These are phyloP conservation scores for Philhelius pedissequus DNA, from an alignment of 2,888 invertebrate species.

Conservation along the genomic window DNA sequence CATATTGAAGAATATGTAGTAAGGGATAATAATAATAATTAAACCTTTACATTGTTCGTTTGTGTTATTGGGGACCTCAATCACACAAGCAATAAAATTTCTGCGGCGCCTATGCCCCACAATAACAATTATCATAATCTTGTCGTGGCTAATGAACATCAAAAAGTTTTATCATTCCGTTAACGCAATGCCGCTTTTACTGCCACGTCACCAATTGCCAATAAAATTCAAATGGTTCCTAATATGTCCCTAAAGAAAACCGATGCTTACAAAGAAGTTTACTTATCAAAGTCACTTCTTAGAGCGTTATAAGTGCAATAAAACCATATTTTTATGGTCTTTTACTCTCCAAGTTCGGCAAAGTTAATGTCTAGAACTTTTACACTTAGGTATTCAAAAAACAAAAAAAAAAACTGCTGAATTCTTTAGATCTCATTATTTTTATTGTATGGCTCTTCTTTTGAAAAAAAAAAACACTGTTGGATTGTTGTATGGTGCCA, in stretches of 20 bases:
- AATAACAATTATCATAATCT: not conserved
- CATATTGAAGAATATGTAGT: not conserved
- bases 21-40: not conserved
- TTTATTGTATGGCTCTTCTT: too few relatives aligned
- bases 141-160: not conserved
- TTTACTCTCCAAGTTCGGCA: not conserved
- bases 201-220: not conserved
- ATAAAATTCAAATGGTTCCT: not conserved
- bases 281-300: not conserved
- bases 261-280: not conserved
- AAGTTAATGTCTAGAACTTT: not conserved
- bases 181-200: not conserved
- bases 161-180: not conserved
- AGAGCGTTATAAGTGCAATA: not conserved
- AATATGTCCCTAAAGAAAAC: not conserved
- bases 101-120: not conserved
- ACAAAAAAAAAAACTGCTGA: not conserved
- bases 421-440: too few relatives aligned
- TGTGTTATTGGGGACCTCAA: not conserved
- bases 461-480: too few relatives aligned
- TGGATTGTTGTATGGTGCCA: too few relatives aligned
- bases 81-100: not conserved
- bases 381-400: not conserved
- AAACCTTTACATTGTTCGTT: not conserved
- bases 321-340: not conserved